phyloP scores from a whole-genome alignment of 2,888 invertebrate species.

The Xiphydria camelus region DNA sequence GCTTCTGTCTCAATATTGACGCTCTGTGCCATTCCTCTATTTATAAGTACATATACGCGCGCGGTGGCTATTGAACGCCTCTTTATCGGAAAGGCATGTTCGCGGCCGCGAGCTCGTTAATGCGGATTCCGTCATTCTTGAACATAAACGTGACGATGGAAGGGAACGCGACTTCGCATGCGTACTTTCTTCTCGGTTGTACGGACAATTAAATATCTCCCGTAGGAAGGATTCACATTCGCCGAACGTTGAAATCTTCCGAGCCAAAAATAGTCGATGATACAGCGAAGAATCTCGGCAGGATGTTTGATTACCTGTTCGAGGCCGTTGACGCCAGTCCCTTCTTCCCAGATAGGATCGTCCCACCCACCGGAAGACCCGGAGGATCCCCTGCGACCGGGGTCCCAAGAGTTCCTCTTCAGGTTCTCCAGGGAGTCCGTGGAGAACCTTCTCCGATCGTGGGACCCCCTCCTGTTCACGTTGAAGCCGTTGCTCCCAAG shows the following conservation, averaged over 20 bases:
- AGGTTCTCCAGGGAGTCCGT: constrained; percentile 72
- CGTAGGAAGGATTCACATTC: no score
- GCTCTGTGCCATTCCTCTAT: background rate
- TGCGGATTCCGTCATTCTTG: background rate
- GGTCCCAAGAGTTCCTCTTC: constrained; percentile 72
- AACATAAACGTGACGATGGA: background rate
- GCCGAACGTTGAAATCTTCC: no score
- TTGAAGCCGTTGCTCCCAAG: constrained; percentile 22
- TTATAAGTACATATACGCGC: no score
- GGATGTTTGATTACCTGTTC: background rate
- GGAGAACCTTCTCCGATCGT: constrained; percentile 62
- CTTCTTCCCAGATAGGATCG: constrained; percentile 66
- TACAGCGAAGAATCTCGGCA: no score
- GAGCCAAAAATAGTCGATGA: background rate
- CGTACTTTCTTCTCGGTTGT: no score
- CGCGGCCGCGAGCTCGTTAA: background rate
- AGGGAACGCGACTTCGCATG: background rate
- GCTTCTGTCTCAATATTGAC: background rate
- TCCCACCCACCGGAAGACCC: constrained; percentile 65
- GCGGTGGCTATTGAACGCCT: no score
- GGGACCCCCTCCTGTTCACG: constrained; percentile 58
- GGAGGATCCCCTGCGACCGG: constrained; percentile 67
- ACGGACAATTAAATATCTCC: no score
- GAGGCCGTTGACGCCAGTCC: constrained; percentile 1
- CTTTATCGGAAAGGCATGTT: no score